These are phyloP conservation scores for Vimba vimba DNA, from an alignment of 2,113 vertebrate genomes.

Conservation along the genomic window DNA sequence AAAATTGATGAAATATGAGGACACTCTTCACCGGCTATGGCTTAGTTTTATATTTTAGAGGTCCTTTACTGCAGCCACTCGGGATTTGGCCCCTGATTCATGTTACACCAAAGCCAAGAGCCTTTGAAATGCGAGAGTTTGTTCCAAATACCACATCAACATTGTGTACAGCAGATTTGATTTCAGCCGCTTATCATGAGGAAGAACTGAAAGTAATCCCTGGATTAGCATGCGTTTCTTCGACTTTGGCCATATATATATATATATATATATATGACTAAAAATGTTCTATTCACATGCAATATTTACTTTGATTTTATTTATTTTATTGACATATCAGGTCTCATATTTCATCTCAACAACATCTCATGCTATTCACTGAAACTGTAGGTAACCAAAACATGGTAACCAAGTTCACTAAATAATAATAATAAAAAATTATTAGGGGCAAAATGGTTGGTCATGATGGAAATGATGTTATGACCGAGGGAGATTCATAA, in stretches of 20 bases:
- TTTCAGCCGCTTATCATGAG: slow-evolving; percentile 31
- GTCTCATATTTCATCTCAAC: not conserved
- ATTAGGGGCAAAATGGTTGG: not conserved
- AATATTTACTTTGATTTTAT: not conserved
- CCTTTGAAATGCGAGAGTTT: slow-evolving; percentile 51
- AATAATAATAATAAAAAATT: not conserved
- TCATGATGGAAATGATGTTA: not conserved
- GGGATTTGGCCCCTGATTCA: slow-evolving; percentile 58
- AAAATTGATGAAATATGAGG: slow-evolving; percentile 72
- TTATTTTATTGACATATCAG: not conserved
- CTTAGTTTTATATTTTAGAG: slow-evolving; percentile 62
- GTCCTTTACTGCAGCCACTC: slow-evolving; percentile 56
- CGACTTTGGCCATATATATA: not conserved
- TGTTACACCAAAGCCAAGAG: slow-evolving; percentile 52
- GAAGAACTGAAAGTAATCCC: not conserved
- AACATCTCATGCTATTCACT: not conserved
- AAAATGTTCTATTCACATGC: not conserved
- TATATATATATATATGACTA: not conserved
- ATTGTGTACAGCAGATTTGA: slow-evolving; percentile 26
- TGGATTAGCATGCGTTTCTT: not conserved
- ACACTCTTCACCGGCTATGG: slow-evolving; percentile 55
- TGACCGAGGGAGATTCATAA: not conserved
- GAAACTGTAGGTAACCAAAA: not conserved
- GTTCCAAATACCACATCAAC: slow-evolving; percentile 54
- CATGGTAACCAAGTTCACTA: slow-evolving; percentile 1